Percentiles rank a stretch among this genome's conserved stretches.
Conservation (phyloP, 2,888 invertebrate genomes). For the Platycheirus rosarum region DNA sequence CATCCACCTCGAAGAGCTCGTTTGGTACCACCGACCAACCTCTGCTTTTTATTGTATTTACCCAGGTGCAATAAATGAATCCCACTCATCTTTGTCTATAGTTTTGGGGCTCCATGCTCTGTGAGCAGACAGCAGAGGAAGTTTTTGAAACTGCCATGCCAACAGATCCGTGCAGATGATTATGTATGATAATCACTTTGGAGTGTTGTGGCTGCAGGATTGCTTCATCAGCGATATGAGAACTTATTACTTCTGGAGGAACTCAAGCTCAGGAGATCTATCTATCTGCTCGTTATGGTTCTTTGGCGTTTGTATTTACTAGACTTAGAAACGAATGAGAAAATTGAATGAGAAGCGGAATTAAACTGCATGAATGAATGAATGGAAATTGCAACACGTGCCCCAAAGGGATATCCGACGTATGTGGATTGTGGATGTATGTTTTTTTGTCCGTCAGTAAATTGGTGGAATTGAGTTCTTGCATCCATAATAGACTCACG, state of each 20-base stretch:
- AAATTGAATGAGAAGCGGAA: constrained; percentile 67
- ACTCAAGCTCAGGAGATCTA: constrained; percentile 36
- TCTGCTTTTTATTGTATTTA: constrained; percentile 65
- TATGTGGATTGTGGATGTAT: constrained; percentile 48
- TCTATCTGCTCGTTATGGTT: constrained; percentile 37
- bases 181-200: constrained; percentile 69
- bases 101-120: constrained; percentile 34
- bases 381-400: constrained; percentile 70
- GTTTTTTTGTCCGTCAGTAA: constrained; percentile 23
- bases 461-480: constrained; percentile 46
- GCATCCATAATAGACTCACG: constrained; percentile 5
- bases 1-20: constrained; percentile 31
- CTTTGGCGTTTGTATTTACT: constrained; percentile 21
- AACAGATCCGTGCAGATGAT: constrained; percentile 62
- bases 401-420: constrained; percentile 44
- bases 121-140: neutral
- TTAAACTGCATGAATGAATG: constrained; percentile 70
- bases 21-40: constrained; percentile 1
- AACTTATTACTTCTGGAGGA: constrained; percentile 67
- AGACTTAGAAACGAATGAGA: constrained; percentile 59
- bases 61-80: constrained; percentile 71
- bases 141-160: constrained; percentile 42
- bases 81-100: constrained; percentile 51
- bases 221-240: constrained; percentile 70
- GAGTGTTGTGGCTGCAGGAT: constrained; percentile 62